phyloP scores from a whole-genome alignment of 2,888 invertebrate genomes.

The Matsumyia berberina region DNA sequence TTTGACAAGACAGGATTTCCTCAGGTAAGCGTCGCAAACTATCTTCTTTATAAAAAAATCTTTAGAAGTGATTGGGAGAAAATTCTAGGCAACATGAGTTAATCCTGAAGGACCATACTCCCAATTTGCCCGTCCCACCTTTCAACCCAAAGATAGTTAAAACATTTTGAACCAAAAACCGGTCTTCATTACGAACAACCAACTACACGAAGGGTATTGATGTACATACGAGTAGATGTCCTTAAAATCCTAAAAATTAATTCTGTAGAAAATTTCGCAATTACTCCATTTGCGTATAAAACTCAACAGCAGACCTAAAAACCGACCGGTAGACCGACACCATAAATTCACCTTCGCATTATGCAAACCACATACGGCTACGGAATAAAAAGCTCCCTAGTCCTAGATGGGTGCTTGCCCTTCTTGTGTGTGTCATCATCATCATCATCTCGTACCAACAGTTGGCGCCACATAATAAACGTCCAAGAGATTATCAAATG shows the following conservation, averaged over 20 bases:
- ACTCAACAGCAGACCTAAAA: conserved; percentile 34
- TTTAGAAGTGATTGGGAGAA: too few relatives aligned
- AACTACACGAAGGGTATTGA: not conserved
- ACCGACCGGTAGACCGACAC: conserved; percentile 57
- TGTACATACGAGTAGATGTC: not conserved
- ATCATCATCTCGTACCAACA: conserved; percentile 57
- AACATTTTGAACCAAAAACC: not conserved
- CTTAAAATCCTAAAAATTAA: conserved; percentile 49
- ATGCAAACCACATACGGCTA: conserved; percentile 63
- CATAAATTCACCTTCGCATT: conserved; percentile 61
- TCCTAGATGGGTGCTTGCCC: conserved; percentile 41
- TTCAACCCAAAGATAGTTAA: conserved; percentile 3
- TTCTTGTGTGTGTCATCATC: conserved; percentile 63
- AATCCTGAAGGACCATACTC: too few relatives aligned
- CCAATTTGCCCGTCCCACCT: not conserved
- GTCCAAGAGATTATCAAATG: conserved; percentile 66
- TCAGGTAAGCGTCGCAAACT: too few relatives aligned
- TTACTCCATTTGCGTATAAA: conserved; percentile 31
- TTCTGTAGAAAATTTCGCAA: conserved; percentile 58
- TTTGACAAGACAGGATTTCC: too few relatives aligned
- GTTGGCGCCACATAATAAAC: conserved; percentile 68
- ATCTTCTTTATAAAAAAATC: too few relatives aligned
- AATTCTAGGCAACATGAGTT: too few relatives aligned
- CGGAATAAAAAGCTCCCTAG: conserved; percentile 33
- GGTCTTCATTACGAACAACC: not conserved